A percentile compares a stretch with the other conserved stretches of the same genome.
phyloP scores from a whole-genome alignment of 2,888 invertebrate genomes.

The Ctena decussata region DNA sequence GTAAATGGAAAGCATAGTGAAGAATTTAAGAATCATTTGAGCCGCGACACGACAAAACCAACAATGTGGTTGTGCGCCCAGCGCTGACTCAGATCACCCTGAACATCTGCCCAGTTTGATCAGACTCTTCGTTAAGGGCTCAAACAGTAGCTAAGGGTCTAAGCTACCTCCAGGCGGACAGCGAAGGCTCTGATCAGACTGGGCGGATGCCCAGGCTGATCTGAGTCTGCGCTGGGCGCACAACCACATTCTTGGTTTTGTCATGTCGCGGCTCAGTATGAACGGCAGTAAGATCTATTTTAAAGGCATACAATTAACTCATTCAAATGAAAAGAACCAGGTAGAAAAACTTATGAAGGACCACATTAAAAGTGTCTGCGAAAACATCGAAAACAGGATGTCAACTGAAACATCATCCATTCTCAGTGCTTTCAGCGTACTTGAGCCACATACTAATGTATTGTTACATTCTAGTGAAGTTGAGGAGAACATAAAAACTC shows the following conservation, averaged over 20 bases:
- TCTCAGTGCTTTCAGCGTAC: slow-evolving; percentile 2
- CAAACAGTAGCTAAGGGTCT: no score
- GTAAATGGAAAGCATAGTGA: background rate
- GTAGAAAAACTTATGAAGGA: background rate
- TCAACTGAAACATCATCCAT: background rate
- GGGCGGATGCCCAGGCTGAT: no score
- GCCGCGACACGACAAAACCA: no score
- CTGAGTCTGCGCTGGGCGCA: no score
- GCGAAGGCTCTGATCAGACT: no score
- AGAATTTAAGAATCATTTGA: background rate
- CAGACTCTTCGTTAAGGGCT: no score
- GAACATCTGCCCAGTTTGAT: no score
- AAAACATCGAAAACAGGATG: slow-evolving; percentile 7
- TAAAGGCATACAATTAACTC: background rate
- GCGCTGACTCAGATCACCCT: no score
- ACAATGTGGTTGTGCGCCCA: no score
- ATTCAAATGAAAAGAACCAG: slow-evolving; percentile 2
- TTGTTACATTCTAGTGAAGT: background rate
- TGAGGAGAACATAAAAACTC: background rate
- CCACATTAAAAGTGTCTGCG: slow-evolving; percentile 3
- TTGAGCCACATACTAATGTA: background rate
- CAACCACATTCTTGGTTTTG: no score
- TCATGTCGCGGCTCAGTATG: background rate
- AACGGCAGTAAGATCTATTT: slow-evolving; percentile 1
- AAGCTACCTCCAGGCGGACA: no score